Evolutionary conservation across 1,140 invertebrate genomes (phyloP), one percentile per base, ranked within the genome.

Genomic region (Pogonomyrmex californicus): DNA sequence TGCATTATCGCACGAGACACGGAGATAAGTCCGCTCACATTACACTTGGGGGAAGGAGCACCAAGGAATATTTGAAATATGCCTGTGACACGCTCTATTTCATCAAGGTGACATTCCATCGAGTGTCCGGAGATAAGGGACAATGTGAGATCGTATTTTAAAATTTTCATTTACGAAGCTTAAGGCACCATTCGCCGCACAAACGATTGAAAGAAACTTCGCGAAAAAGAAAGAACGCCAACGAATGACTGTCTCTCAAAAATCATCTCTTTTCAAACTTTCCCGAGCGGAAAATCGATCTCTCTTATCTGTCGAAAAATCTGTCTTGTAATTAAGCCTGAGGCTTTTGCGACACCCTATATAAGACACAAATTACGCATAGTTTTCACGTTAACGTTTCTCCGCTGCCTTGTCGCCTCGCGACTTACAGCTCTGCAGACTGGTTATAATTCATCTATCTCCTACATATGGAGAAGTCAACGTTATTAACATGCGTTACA

Each of bases 11-110:
- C 44, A 1, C 58, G 41, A 79, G 3, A 38, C 23, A 23, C 30
- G 2, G 30, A 71, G 9, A 58, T 44, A 82, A 71, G 5, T 71
- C 4, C 44, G 17, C 5, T 56, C 36, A 47, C 63, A 36, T 58
- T 49, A 23, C 70, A 56, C 54, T 36, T 23, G 30, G 6, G n/a
- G 5, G 62, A 38, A 17, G 14, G 56, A n/a, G 7, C n/a, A n/a
- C 3, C 12, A 54, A 58, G 41, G 41, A 60, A 58, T 33, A 73
- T 60, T 79, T 54, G 5, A 79, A 56, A 73, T 60, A 71, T 4
- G 5, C 54, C 1, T 23, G 5, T 56, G 78, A 81, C 71, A 81
- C 78, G 78, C 65, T 71, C 49, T n/a, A 58, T 23, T 71, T 81
- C 78, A 36, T 38, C 38, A 56, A 70, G 78, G 49, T 81, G 7